Base-by-base conservation (phyloP, 2,113 vertebrate species). In the Todiramphus chloris region DNA sequence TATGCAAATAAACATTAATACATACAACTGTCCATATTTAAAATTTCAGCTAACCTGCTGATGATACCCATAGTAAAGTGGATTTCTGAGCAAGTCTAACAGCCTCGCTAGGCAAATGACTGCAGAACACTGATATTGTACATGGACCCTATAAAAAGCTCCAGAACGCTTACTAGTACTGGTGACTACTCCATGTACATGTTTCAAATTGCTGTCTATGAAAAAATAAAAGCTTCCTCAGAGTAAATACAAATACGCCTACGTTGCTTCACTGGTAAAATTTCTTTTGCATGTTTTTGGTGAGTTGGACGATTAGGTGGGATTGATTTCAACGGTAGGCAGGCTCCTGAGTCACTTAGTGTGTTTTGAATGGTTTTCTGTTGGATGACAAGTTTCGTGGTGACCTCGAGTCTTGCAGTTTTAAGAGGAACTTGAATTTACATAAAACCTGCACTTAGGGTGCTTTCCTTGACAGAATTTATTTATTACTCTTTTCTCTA, bases 241-340 rank as follows among this genome's bases (percentile, higher is more conserved):
- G 28, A 82, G 4, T 31, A 74, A 86, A 30, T 43, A 59, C 16
- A 73, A n/a, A 30, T 76, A 37, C 27, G 13, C 39, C 27, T 51
- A 1, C 3, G 3, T 64, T 28, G 24, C 44, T 83, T 69, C 5
- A 2, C 12, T 66, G 68, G 27, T 64, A 66, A 51, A 55, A 64
- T 31, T 10, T 41, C 7, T 0, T 59, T 46, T 16, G 11, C 1
- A 0, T 53, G 19, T 2, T 17, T 79, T 75, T 67, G 39, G 33
- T 20, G 35, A 62, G 5, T 43, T 74, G 43, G 44, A 78, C 33
- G n/a, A 16, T 74, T 28, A 62, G 28, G 8, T 87, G 41, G 59
- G 46, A 19, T 77, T 66, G 35, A 48, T 27, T 80, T 80, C 0
- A 5, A 0, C 46, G 12, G 7, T 56, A 4, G 14, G 27, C 23